Conservation (phyloP, 2,888 invertebrate species). For the Tethea ocularis region DNA sequence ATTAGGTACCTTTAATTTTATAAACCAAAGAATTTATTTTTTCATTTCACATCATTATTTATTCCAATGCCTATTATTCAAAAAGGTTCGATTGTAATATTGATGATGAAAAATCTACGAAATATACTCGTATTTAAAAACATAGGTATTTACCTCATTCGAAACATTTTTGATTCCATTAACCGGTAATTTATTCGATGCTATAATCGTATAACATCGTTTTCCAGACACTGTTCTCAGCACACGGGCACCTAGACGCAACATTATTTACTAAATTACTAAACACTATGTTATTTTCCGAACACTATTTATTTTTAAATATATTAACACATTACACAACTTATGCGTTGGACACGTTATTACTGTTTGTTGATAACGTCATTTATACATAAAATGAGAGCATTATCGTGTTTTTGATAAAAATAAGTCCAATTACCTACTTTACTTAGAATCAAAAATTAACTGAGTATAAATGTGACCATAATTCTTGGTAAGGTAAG, state of each 20-base stretch:
- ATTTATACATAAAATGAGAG: neutral
- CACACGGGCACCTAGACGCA: constrained; percentile 46
- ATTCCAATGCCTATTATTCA: no score
- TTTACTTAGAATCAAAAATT: neutral
- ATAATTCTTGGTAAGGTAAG: no score
- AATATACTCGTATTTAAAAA: no score
- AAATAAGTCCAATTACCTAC: no score
- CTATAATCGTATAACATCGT: constrained; percentile 55
- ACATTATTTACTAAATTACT: constrained; percentile 51
- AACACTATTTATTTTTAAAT: constrained; percentile 9
- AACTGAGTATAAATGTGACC: neutral
- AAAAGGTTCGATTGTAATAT: no score
- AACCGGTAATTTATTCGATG: constrained; percentile 45
- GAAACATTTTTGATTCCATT: constrained; percentile 28
- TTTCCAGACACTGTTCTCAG: constrained; percentile 45
- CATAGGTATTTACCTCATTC: constrained; percentile 48
- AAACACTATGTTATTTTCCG: no score
- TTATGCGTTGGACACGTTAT: constrained; percentile 17
- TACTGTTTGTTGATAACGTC: constrained; percentile 17
- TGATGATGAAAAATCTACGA: no score
- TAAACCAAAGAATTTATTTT: no score
- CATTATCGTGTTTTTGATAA: neutral
- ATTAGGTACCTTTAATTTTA: neutral
- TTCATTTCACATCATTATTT: neutral
- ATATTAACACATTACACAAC: constrained; percentile 12